These are phyloP conservation scores for Phyto melanocephala DNA, from an alignment of 2,888 invertebrate genomes.

Conservation along the genomic window DNA sequence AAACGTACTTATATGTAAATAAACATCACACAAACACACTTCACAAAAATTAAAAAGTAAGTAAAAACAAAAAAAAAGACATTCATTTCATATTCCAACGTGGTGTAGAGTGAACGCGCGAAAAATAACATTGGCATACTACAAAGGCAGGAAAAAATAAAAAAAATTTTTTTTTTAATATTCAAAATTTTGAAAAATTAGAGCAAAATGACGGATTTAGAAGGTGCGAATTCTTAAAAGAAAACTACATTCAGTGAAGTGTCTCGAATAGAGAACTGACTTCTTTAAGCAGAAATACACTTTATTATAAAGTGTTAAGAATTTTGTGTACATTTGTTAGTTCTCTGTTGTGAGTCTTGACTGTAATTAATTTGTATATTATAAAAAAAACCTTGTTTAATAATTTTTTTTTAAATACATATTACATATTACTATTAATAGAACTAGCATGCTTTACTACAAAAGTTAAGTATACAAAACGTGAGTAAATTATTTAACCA, in stretches of 20 bases:
- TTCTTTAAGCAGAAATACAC: not conserved
- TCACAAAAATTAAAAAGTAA: conserved; percentile 17
- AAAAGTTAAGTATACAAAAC: conserved; percentile 4
- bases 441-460: conserved; percentile 11
- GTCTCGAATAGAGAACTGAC: not conserved
- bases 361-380: not conserved
- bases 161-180: not conserved
- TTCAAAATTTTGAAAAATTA: not conserved
- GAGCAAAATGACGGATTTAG: conserved; percentile 65
- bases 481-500: not conserved
- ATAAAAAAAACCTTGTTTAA: not conserved
- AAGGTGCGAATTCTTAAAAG: conserved; percentile 59
- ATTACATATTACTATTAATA: not conserved
- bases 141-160: not conserved
- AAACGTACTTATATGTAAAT: not conserved
- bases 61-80: conserved; percentile 14
- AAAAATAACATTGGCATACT: not conserved
- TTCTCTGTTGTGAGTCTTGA: not conserved
- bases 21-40: not conserved
- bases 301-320: not conserved
- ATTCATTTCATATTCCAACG: conserved; percentile 46
- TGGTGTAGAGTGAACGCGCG: conserved; percentile 25
- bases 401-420: not conserved
- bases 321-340: not conserved
- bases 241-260: not conserved